Base-by-base conservation (phyloP, 2,113 vertebrate genomes). In the Romanogobio albipinnatus region DNA sequence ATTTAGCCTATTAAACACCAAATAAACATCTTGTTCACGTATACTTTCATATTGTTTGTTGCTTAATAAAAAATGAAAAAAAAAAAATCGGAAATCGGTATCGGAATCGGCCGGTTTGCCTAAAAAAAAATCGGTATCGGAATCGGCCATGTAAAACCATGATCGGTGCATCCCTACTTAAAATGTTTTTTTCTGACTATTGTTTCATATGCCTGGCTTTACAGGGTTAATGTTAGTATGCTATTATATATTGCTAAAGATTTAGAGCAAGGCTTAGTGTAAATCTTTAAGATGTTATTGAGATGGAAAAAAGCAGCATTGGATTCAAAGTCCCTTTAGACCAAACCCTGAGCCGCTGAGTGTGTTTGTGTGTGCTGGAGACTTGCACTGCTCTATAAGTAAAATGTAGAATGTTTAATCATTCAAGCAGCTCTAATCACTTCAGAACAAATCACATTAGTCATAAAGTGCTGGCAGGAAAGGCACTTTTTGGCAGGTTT, bases 371-470 rank as follows among this genome's bases (percentile, higher is more conserved):
- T 70, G 3, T 14, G 33, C n/a, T 51, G 43, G n/a, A 26, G 73
- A 26, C n/a, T 45, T 73, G 36, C 45, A 6, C 22, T 24, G 22
- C 43, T 49, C 6, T 43, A 14, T 5, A 43, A 24, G 43, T 7
- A 14, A 73, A 24, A 26, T 75, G 13, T 24, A 51, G 64, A 68
- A 70, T 0, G 49, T 76, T 76, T 76, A 49, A 43, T 71, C 33
- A 70, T 49, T 19, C 45, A 29, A 51, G 43, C 45, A 75, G 15
- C 22, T 80, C 64, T 80, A 85, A 90, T 86, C 76, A 85, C 87
- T 90, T 89, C 77, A 9, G 26, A 87, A 86, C 84, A 89, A 92
- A 90, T 91, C 29, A 89, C 76, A 86, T 87, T 87, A 90, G 88
- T 86, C 82, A 62, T 83, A 77, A 84, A 43, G 61, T 86, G 79